These are phyloP conservation scores for Pseudoips prasinana DNA, from an alignment of 2,888 invertebrate species.

Conservation along the genomic window DNA sequence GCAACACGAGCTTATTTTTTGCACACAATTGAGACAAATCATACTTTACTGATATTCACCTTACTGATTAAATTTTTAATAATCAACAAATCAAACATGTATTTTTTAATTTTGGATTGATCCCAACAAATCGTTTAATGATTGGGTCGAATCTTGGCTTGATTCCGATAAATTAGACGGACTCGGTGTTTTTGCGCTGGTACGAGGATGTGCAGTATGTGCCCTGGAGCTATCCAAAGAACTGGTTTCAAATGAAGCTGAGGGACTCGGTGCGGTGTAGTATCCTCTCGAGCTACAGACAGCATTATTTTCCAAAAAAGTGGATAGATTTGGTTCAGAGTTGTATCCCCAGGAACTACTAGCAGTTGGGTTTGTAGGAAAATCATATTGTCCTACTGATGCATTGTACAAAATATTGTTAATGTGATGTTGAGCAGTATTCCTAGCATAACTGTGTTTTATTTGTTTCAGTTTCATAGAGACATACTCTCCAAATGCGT, in stretches of 20 bases:
- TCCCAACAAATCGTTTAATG: constrained; percentile 27
- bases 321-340: constrained; percentile 23
- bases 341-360: constrained; percentile 25
- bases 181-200: constrained; percentile 17
- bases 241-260: constrained; percentile 16
- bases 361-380: constrained; percentile 22
- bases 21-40: constrained; percentile 12
- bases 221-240: constrained; percentile 15
- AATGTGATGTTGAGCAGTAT: constrained; percentile 24
- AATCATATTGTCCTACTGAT: constrained; percentile 17
- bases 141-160: constrained; percentile 24
- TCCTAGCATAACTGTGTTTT: constrained; percentile 18
- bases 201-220: constrained; percentile 11
- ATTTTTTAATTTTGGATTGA: constrained; percentile 25
- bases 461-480: constrained; percentile 27
- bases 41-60: constrained; percentile 13
- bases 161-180: constrained; percentile 22
- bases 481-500: constrained; percentile 24
- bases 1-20: constrained; percentile 11
- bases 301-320: constrained; percentile 27
- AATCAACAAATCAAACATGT: constrained; percentile 12
- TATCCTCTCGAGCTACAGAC: constrained; percentile 29
- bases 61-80: constrained; percentile 17
- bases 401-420: constrained; percentile 25
- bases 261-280: constrained; percentile 28